phyloP scores from a whole-genome alignment of 2,797 vertebrate genomes.

The Myotis planiceps region DNA sequence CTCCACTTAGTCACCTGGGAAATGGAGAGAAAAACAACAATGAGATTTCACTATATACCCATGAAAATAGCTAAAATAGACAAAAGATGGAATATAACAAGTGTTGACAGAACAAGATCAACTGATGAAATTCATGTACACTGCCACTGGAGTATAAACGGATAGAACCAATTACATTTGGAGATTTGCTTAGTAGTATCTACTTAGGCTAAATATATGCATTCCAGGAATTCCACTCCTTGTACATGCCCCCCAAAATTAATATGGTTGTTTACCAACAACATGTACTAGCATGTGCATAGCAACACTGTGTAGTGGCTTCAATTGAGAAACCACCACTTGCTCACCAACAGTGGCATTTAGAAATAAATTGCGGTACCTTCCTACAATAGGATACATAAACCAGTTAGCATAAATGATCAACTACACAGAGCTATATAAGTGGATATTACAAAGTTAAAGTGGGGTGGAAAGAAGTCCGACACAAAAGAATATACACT shows the following conservation, averaged over 20 bases:
- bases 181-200: too few species aligned
- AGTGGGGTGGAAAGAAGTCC: not conserved
- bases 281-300: not conserved
- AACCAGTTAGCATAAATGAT: not conserved
- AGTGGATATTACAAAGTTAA: not conserved
- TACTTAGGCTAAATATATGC: not conserved
- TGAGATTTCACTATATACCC: not conserved
- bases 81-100: not conserved
- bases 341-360: not conserved
- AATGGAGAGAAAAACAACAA: not conserved
- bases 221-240: not conserved
- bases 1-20: not conserved
- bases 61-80: not conserved
- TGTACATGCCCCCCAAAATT: not conserved
- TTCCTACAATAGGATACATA: not conserved
- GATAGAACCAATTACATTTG: not conserved
- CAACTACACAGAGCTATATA: not conserved
- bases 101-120: not conserved
- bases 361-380: not conserved
- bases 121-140: too few species aligned
- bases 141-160: not conserved
- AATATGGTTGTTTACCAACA: not conserved
- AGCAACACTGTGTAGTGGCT: not conserved
- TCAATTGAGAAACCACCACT: not conserved
- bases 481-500: not conserved